Evolutionary conservation across 1,140 invertebrate species (phyloP).

Genomic region (Caenorhabditis elegans): DNA sequence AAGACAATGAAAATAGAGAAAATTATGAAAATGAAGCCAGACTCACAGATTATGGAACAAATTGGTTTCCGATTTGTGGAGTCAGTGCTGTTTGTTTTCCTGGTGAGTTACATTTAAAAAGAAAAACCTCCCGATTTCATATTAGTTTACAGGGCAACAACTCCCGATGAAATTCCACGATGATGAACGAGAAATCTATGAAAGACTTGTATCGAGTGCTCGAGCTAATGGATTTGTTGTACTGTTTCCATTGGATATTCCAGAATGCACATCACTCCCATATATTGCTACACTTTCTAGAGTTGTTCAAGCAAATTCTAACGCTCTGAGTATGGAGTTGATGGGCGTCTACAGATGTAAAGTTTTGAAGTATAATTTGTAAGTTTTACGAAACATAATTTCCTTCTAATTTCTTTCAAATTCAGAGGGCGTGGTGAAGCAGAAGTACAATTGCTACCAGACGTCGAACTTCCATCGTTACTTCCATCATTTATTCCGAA

Average conservation of each 20-base stretch:
- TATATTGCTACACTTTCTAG: not conserved
- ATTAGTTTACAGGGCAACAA: not conserved
- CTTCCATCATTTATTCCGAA: not conserved
- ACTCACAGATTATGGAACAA: not conserved
- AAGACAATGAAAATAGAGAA: not conserved
- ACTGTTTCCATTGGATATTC: not conserved
- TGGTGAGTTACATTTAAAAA: not conserved
- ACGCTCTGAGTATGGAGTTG: not conserved
- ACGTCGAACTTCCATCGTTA: not conserved
- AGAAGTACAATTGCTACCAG: not conserved
- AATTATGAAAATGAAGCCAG: not conserved
- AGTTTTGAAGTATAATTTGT: not conserved
- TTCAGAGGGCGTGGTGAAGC: not conserved
- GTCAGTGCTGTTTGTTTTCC: not conserved
- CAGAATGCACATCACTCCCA: not conserved
- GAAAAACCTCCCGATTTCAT: too few species aligned
- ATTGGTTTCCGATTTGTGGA: conserved; percentile 1
- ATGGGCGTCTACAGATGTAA: conserved; percentile 2
- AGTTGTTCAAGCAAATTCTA: not conserved
- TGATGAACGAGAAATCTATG: not conserved
- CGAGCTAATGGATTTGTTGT: conserved; percentile 9
- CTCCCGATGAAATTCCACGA: not conserved
- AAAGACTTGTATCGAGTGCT: not conserved
- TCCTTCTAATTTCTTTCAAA: too few species aligned
- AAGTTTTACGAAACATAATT: not conserved